These are phyloP conservation scores for Desoria tigrina DNA, from an alignment of 2,888 invertebrate species.

Conservation along the genomic window DNA sequence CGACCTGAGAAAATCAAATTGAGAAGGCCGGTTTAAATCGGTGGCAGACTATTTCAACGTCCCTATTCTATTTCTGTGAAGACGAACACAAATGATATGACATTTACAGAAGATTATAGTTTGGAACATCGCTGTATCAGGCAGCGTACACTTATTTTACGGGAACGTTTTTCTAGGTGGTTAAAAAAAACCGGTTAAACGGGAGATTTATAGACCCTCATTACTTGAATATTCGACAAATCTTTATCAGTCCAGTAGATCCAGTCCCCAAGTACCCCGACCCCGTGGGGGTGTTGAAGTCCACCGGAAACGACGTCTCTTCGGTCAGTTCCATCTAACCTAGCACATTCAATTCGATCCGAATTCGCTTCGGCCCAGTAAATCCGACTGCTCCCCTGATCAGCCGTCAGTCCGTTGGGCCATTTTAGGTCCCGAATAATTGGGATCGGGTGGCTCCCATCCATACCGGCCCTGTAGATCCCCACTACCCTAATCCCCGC, in stretches of 20 bases:
- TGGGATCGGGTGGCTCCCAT: slow-evolving; percentile 67
- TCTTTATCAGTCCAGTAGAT: slow-evolving; percentile 94
- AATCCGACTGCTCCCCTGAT: slow-evolving; percentile 73
- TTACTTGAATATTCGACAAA: slow-evolving; percentile 71
- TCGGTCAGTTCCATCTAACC: slow-evolving; percentile 69
- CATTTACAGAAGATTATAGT: no score
- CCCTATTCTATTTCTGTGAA: no score
- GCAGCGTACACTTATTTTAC: no score
- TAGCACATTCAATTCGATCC: slow-evolving; percentile 70
- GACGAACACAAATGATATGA: no score
- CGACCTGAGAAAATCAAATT: no score
- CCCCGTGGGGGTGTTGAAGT: slow-evolving; percentile 80
- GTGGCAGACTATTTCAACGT: no score
- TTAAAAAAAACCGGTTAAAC: no score
- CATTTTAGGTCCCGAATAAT: slow-evolving; percentile 69
- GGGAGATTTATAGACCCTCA: no score
- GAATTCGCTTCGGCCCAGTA: slow-evolving; percentile 87
- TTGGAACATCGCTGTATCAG: no score
- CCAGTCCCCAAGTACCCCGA: slow-evolving; percentile 78
- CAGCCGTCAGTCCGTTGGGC: slow-evolving; percentile 85
- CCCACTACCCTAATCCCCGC: slow-evolving; percentile 73
- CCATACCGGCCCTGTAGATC: slow-evolving; percentile 81
- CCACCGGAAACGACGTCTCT: slow-evolving; percentile 61
- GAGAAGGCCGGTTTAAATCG: no score
- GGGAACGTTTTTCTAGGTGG: no score